Percentiles rank a stretch among this genome's conserved stretches.
Conservation (phyloP, 2,113 vertebrate genomes). For the Eurystomus gularis region DNA sequence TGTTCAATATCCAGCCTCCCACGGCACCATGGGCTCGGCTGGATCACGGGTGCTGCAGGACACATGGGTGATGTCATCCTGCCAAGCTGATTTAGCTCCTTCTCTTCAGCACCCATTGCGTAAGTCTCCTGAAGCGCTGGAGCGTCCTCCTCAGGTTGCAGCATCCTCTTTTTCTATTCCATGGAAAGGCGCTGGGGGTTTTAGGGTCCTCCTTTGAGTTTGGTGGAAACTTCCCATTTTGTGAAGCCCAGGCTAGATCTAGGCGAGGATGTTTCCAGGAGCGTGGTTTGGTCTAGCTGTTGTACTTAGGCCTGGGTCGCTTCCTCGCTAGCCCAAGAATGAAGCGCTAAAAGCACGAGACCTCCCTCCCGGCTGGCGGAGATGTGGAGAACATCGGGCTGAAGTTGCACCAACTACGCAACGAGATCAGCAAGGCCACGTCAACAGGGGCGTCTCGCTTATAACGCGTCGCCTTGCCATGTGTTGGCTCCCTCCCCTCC, state of each 20-base stretch:
- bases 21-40: rapidly evolving
- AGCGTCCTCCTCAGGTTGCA: rapidly evolving
- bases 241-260: background rate
- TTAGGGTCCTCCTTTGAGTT: rapidly evolving
- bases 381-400: rapidly evolving
- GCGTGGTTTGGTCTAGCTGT: rapidly evolving
- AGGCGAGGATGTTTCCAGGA: background rate
- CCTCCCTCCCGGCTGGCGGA: rapidly evolving
- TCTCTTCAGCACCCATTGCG: rapidly evolving
- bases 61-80: background rate
- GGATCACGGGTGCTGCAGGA: rapidly evolving
- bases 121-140: background rate
- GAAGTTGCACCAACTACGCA: rapidly evolving
- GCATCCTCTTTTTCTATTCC: background rate
- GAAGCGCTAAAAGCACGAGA: background rate
- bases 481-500: background rate
- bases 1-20: rapidly evolving
- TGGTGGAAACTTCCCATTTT: background rate
- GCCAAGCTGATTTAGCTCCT: background rate
- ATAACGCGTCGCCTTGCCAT: background rate
- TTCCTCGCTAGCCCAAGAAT: background rate
- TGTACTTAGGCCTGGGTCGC: too few relatives aligned
- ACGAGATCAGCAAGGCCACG: rapidly evolving
- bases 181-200: background rate
- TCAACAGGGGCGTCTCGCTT: rapidly evolving